A percentile compares a stretch with the other conserved stretches of the same genome.
phyloP scores from a whole-genome alignment of 2,113 vertebrate genomes.

The Phocoena phocoena region DNA sequence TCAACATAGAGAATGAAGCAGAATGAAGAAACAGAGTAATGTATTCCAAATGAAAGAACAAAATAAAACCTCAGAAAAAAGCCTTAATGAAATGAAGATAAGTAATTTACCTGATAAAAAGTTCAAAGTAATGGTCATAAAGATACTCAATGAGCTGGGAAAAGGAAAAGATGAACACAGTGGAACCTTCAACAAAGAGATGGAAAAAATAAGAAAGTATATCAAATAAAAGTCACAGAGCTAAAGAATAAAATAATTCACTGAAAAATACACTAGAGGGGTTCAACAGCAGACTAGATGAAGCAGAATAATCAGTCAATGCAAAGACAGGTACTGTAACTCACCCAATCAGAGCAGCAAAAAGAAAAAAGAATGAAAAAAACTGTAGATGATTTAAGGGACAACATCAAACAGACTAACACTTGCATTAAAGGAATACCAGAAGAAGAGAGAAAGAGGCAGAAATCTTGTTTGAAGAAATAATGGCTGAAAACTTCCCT shows the following conservation, averaged over 20 bases:
- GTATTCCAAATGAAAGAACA: not conserved
- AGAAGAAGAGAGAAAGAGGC: not conserved
- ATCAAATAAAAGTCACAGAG: not conserved
- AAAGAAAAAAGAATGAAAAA: too few species aligned
- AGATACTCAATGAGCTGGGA: not conserved
- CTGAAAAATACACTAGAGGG: not conserved
- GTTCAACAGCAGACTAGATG: not conserved
- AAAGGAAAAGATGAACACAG: not conserved
- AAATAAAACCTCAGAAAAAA: not conserved
- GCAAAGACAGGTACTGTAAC: not conserved
- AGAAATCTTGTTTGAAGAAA: not conserved
- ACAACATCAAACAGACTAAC: not conserved
- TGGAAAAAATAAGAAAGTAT: not conserved
- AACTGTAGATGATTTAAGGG: not conserved
- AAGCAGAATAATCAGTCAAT: not conserved
- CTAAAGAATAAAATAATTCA: not conserved
- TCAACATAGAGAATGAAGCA: not conserved
- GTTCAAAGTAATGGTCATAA: not conserved
- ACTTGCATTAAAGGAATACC: not conserved
- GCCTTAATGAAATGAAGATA: not conserved
- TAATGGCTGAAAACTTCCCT: not conserved
- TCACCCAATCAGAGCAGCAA: not conserved
- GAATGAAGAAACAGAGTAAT: not conserved
- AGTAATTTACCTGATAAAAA: too few species aligned
- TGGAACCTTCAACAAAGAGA: not conserved